phyloP scores from a whole-genome alignment of 2,113 vertebrate species.

The Scomber scombrus region DNA sequence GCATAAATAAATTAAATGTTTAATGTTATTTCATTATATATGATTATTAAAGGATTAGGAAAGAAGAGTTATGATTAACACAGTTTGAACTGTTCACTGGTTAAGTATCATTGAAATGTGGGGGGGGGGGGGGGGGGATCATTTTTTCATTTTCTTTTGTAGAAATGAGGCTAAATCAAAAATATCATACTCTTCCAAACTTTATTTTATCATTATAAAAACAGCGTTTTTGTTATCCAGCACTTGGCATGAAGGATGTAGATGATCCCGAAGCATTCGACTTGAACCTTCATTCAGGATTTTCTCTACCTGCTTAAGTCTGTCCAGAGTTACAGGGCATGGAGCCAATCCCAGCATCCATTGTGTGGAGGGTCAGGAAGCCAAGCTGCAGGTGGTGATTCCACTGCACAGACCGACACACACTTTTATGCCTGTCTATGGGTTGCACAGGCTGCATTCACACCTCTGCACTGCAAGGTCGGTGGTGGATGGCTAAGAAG shows the following conservation, averaged over 20 bases:
- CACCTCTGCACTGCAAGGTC: conserved; percentile 19
- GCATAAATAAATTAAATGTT: too few relatives aligned
- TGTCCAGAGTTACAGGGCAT: not conserved
- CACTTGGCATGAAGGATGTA: not conserved
- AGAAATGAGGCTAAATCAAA: too few relatives aligned
- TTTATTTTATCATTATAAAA: too few relatives aligned
- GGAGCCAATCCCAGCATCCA: conserved; percentile 26
- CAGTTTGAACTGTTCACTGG: too few relatives aligned
- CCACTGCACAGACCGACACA: not conserved
- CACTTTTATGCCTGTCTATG: not conserved
- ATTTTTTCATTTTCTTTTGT: too few relatives aligned
- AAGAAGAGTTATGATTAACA: too few relatives aligned
- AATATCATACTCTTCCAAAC: too few relatives aligned
- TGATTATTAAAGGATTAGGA: too few relatives aligned
- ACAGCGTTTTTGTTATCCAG: not conserved
- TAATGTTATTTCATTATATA: too few relatives aligned
- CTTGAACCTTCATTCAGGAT: conserved; percentile 7
- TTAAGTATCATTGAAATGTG: too few relatives aligned
- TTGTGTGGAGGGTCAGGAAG: conserved; percentile 19
- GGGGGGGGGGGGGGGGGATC: too few relatives aligned
- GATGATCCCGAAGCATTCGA: not conserved
- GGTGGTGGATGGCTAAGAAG: conserved; percentile 3
- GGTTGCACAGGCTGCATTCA: not conserved
- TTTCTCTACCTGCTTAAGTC: conserved; percentile 13
- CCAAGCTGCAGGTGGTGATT: conserved; percentile 22